Evolutionary conservation across 1,140 invertebrate species (phyloP).

Genomic region (Fopius arisanus): DNA sequence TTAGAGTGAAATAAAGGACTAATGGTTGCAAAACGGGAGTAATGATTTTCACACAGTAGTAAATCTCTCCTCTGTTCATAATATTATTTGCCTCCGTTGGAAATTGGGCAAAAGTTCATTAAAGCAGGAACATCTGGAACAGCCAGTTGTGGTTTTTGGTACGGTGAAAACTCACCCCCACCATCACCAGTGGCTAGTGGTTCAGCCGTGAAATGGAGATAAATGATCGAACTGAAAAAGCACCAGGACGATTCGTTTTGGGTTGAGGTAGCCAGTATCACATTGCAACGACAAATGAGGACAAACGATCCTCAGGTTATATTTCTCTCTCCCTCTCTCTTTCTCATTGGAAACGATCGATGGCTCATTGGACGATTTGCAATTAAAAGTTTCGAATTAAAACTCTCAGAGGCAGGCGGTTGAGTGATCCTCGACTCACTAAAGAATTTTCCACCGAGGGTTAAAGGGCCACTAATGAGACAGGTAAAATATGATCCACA

Average conservation of each 20-base stretch:
- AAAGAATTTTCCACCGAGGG: too few species aligned
- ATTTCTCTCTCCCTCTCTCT: background rate
- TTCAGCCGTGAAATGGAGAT: constrained; percentile 24
- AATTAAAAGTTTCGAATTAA: constrained; percentile 4
- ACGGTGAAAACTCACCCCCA: constrained; percentile 9
- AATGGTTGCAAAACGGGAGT: background rate
- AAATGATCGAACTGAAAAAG: constrained; percentile 26
- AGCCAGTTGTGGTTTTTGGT: constrained; percentile 18
- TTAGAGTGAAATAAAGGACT: too few species aligned
- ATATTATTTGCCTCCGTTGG: constrained; percentile 9
- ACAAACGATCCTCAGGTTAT: constrained; percentile 28
- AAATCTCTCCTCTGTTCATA: background rate
- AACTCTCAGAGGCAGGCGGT: background rate
- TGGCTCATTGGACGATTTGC: constrained; percentile 4
- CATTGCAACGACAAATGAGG: constrained; percentile 32
- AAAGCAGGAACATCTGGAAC: constrained; percentile 24
- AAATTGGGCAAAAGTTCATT: constrained; percentile 30
- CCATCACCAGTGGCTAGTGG: constrained; percentile 11
- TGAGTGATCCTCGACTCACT: background rate
- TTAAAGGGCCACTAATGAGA: background rate
- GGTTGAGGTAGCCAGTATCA: constrained; percentile 8
- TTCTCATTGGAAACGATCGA: background rate
- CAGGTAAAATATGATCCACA: constrained; percentile 8
- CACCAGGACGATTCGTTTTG: background rate
- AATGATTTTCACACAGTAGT: background rate